These are phyloP conservation scores for Melierax canorus DNA, from an alignment of 2,113 vertebrate genomes.

Conservation along the genomic window DNA sequence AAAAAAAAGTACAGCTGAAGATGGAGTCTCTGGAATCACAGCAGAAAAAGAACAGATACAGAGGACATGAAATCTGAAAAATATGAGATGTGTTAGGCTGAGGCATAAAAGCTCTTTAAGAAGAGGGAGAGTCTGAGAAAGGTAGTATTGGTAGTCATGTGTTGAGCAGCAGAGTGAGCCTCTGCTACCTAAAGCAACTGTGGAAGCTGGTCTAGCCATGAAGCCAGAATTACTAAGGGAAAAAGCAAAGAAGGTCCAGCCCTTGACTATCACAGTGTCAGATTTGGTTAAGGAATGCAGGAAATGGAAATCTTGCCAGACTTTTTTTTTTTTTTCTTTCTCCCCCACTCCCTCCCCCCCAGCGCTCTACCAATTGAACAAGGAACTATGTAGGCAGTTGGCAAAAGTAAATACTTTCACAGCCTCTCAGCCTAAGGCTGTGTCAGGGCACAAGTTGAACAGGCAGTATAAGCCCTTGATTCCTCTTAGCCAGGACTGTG, in stretches of 20 bases:
- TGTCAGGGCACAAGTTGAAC: not conserved
- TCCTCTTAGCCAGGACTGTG: not conserved
- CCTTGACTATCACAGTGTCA: not conserved
- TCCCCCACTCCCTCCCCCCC: too few relatives aligned
- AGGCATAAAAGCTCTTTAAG: not conserved
- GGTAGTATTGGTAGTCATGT: not conserved
- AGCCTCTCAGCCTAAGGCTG: not conserved
- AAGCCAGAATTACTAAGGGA: not conserved
- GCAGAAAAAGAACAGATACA: not conserved
- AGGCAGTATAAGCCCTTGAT: not conserved
- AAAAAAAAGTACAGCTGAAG: not conserved
- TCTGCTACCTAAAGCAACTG: not conserved
- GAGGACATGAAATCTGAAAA: not conserved
- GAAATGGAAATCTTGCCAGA: not conserved
- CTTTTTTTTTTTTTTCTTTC: not conserved
- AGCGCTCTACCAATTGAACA: not conserved
- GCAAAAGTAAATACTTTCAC: not conserved
- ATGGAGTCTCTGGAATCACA: not conserved
- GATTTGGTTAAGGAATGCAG: constrained; percentile 32
- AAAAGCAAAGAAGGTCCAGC: not conserved
- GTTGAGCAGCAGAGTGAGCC: not conserved
- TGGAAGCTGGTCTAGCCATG: not conserved
- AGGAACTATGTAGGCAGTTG: not conserved
- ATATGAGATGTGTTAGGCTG: not conserved
- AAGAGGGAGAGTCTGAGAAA: not conserved